A percentile compares a stretch with the other conserved stretches of the same genome.
These are phyloP conservation scores for Ptiloglossa arizonensis DNA, from an alignment of 1,140 invertebrate species.

Conservation along the genomic window DNA sequence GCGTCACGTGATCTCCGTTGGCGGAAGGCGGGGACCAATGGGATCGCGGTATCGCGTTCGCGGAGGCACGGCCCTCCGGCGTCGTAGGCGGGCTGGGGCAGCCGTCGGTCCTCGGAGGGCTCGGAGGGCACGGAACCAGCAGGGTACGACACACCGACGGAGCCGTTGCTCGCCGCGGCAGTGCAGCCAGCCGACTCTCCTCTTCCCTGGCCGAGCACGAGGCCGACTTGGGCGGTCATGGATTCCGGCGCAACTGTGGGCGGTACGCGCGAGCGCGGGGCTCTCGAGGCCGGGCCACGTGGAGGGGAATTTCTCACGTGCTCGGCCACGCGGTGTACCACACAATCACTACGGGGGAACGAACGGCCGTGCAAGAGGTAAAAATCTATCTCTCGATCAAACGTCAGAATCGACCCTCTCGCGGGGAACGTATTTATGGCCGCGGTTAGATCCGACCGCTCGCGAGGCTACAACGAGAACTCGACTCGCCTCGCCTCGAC, in stretches of 20 bases:
- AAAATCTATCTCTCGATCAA: constrained; percentile 19
- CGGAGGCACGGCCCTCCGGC: constrained; percentile 75
- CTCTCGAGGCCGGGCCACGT: constrained; percentile 18
- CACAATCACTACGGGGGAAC: constrained; percentile 36
- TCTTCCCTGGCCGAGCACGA: constrained; percentile 53
- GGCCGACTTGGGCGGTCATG: constrained; percentile 65
- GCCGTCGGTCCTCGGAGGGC: constrained; percentile 59
- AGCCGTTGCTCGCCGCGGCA: constrained; percentile 70
- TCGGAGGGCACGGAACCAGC: constrained; percentile 68
- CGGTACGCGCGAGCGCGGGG: constrained; percentile 71
- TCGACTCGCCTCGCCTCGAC: background rate
- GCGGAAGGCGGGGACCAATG: constrained; percentile 71
- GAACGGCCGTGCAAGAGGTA: constrained; percentile 33
- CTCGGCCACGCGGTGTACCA: constrained; percentile 74
- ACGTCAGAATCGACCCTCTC: background rate
- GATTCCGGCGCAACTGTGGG: constrained; percentile 71
- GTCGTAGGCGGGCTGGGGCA: constrained; percentile 76
- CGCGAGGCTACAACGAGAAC: background rate
- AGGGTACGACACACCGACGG: constrained; percentile 49
- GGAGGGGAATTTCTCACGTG: constrained; percentile 76
- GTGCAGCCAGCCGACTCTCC: constrained; percentile 70
- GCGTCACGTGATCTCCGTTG: constrained; percentile 73
- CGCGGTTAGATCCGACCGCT: background rate
- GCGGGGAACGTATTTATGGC: background rate
- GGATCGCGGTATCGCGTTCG: constrained; percentile 73